Percentiles rank a stretch among this genome's conserved stretches.
phyloP scores from a whole-genome alignment of 2,113 vertebrate species.

The Pluvianellus socialis region DNA sequence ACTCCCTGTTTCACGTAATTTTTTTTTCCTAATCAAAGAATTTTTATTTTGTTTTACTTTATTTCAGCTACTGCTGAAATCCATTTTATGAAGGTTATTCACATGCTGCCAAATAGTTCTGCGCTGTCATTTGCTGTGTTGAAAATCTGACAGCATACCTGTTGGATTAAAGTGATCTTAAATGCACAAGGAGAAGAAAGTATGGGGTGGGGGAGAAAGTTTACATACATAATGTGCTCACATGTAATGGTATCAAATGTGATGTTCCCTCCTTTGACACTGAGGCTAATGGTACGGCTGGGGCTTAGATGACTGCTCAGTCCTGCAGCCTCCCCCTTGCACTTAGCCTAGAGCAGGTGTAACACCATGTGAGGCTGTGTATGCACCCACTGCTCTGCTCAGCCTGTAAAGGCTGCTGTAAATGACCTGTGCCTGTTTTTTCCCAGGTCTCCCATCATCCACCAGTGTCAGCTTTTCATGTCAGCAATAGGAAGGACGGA shows the following conservation, averaged over 20 bases:
- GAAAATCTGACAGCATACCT: background rate
- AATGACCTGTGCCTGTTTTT: background rate
- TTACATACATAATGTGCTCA: background rate
- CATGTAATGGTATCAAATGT: background rate
- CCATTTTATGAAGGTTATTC: background rate
- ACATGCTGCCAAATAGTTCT: background rate
- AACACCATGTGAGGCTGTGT: background rate
- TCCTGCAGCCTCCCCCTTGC: background rate
- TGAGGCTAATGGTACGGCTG: background rate
- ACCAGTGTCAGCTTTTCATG: conserved; percentile 91
- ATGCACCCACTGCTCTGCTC: background rate
- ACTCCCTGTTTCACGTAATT: background rate
- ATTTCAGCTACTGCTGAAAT: background rate
- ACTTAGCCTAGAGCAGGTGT: background rate
- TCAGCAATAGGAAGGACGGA: conserved; percentile 94
- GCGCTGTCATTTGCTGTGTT: background rate
- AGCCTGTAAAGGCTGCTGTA: background rate
- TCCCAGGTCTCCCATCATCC: conserved; percentile 95
- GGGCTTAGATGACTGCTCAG: background rate
- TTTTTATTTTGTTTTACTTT: background rate
- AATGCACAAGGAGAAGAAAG: background rate
- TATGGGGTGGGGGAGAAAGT: background rate
- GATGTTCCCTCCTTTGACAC: background rate
- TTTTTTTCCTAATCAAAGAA: background rate
- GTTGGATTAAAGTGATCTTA: background rate